Evolutionary conservation across 2,888 invertebrate species (phyloP), one percentile per base, ranked within the genome.

Genomic region (Troides aeacus): DNA sequence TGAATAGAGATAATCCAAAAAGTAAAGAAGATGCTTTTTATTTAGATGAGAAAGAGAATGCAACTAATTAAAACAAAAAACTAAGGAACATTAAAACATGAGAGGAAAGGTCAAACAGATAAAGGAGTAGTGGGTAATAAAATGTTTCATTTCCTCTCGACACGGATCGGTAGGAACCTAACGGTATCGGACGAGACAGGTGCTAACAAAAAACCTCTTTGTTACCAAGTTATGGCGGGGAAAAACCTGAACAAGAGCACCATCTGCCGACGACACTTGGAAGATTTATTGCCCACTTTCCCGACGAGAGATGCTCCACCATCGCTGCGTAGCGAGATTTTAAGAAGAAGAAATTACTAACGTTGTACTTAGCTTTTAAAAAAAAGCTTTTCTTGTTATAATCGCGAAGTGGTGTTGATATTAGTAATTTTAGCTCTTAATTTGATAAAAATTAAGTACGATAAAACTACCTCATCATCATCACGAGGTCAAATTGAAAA

Each of bases 201-300:
- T 75, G 72, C 66, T 69, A 68, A 75, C 82, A 84, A 83, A 84
- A 39, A 84, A 84, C 77, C 80, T 81, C 85, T 83, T 85, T 86
- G 87, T 85, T 84, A 82, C 80, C 81, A 81, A 86, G 87, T 86
- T 87, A 84, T 84, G 79, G 83, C 81, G 77, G 39, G 86, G 82
- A 87, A 88, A 89, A 89, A 88, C 87, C 83, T 86, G 85, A 83
- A 85, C 88, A 81, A 76, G 74, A 77, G 78, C 84, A 86, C 84
- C 90, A 87, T 89, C 88, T 90, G 90, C 74, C 80, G 82, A 81
- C 81, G 89, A 89, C 89, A 87, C 84, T 84, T 80, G 80, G 73
- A 80, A 86, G 90, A 90, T 89, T 90, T 90, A 90, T 89, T 74
- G 83, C 81, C 81, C 83, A 79, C 82, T 84, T 81, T 81, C 79